Evolutionary conservation across 2,113 vertebrate species (phyloP).

Genomic region (Xyrauchen texanus): DNA sequence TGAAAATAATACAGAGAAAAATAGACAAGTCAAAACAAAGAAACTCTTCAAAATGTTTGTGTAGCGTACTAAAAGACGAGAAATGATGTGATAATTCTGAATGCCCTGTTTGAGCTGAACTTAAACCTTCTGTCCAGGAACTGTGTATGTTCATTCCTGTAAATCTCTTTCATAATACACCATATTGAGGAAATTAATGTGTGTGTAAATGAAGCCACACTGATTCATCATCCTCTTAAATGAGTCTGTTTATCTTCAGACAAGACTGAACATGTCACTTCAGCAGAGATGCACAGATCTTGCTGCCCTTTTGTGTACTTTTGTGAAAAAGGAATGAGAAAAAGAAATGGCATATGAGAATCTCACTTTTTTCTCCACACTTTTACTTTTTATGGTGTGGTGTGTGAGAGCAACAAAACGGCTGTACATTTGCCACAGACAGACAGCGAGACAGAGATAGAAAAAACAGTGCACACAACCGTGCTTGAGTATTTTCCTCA

Average conservation of each 20-base stretch:
- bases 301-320: conserved; percentile 11
- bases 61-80: background rate
- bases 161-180: background rate
- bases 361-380: background rate
- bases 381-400: background rate
- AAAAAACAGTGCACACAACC: too few relatives aligned
- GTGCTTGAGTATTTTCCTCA: too few relatives aligned
- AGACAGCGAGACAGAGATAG: background rate
- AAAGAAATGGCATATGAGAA: background rate
- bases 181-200: background rate
- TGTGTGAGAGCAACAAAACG: too few relatives aligned
- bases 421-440: too few relatives aligned
- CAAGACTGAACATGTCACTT: conserved; percentile 24
- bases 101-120: background rate
- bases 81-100: background rate
- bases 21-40: background rate
- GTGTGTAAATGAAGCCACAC: background rate
- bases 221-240: conserved; percentile 17
- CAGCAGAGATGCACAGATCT: background rate
- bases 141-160: background rate
- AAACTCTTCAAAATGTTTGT: background rate
- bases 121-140: background rate
- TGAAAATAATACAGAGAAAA: conserved; percentile 5
- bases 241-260: conserved; percentile 23
- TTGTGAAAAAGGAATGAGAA: too few relatives aligned